Conservation (phyloP, 1,140 invertebrate species). For the Cyclargus thomasi region DNA sequence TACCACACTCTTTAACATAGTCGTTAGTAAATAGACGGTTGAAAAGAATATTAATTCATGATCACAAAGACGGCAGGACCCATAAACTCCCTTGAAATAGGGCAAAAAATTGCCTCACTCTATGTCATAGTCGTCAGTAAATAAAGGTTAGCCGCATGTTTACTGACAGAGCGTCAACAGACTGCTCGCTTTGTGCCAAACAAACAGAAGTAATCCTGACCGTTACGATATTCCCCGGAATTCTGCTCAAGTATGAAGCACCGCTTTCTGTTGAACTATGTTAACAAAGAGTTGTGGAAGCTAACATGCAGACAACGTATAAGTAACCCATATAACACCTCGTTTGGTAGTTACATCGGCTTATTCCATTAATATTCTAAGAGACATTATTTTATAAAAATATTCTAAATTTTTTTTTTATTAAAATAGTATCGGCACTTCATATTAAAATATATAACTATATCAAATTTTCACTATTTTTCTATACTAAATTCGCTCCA, state of each 20-base stretch:
- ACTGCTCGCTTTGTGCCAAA: constrained; percentile 61
- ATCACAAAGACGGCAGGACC: not conserved
- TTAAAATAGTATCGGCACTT: too few relatives aligned
- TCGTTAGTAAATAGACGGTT: constrained; percentile 43
- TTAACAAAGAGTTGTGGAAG: not conserved
- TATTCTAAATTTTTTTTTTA: too few relatives aligned
- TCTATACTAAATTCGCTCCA: too few relatives aligned
- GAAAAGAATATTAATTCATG: not conserved
- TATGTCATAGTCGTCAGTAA: constrained; percentile 17
- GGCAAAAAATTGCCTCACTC: not conserved
- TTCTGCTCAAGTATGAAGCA: not conserved
- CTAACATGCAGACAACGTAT: not conserved
- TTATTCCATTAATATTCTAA: too few relatives aligned
- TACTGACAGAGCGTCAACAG: constrained; percentile 61
- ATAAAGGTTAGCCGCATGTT: constrained; percentile 63
- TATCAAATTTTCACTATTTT: too few relatives aligned
- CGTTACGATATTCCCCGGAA: constrained; percentile 37
- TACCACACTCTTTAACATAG: not conserved
- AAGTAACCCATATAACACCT: not conserved
- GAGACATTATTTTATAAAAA: too few relatives aligned
- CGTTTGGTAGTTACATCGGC: too few relatives aligned
- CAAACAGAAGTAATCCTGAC: constrained; percentile 64
- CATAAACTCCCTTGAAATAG: not conserved
- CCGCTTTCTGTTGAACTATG: not conserved
- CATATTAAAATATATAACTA: too few relatives aligned